Evolutionary conservation across 1,140 invertebrate genomes (phyloP).

Genomic region (Papilio aristodemus): DNA sequence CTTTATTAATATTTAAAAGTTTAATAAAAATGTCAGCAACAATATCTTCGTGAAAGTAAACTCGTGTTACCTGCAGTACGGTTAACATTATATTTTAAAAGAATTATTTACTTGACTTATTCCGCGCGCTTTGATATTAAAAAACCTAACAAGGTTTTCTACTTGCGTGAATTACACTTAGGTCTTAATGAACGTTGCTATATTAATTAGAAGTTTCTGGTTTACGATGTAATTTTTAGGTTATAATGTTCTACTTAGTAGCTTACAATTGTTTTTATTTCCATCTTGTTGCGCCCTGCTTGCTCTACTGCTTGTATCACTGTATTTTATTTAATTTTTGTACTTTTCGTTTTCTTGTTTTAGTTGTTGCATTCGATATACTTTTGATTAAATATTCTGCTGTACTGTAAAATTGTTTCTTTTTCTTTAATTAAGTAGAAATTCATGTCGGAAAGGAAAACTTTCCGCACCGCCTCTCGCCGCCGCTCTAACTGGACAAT

Average conservation of each 20-base stretch:
- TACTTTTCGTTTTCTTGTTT: too few species aligned
- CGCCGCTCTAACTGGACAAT: slow-evolving; percentile 13
- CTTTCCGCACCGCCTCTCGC: slow-evolving; percentile 8
- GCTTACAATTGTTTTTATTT: too few species aligned
- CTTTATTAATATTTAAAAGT: too few species aligned
- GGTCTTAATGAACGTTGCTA: background rate
- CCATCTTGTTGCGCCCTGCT: too few species aligned
- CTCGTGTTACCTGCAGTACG: background rate
- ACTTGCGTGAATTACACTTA: slow-evolving; percentile 4
- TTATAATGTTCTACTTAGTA: too few species aligned
- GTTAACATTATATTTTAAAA: background rate
- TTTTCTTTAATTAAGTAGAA: slow-evolving; percentile 23
- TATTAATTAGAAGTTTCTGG: background rate
- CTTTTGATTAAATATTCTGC: background rate
- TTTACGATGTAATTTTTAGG: background rate
- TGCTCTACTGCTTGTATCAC: too few species aligned
- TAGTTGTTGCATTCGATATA: background rate
- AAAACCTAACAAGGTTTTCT: slow-evolving; percentile 18
- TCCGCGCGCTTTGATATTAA: background rate
- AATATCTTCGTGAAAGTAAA: background rate
- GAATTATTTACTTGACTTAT: background rate
- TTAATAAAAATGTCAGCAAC: background rate
- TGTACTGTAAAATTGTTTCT: background rate
- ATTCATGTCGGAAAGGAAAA: slow-evolving; percentile 13
- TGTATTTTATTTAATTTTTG: too few species aligned